Evolutionary conservation across 2,113 vertebrate species (phyloP).

Genomic region (Aegithalos caudatus): DNA sequence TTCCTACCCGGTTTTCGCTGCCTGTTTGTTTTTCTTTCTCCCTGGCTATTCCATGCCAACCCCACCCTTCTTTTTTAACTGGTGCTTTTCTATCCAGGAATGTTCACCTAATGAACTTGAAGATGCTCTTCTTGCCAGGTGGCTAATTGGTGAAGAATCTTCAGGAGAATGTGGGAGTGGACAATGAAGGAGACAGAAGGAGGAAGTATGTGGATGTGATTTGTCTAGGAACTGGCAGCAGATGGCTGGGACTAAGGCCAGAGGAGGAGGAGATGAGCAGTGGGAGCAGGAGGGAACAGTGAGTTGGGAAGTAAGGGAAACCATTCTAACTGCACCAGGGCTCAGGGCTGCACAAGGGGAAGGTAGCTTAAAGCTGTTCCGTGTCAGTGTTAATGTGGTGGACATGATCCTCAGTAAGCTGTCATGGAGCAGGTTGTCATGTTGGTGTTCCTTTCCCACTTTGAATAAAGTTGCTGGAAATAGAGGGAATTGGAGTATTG

Average conservation of each 20-base stretch:
- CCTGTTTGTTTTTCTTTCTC: not conserved
- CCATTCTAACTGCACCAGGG: fast-evolving
- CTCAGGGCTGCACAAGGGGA: not conserved
- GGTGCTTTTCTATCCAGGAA: conserved; percentile 19
- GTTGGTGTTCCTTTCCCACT: not conserved
- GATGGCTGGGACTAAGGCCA: not conserved
- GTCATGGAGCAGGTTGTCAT: not conserved
- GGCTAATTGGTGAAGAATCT: not conserved
- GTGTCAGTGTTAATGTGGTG: not conserved
- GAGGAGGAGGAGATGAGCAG: not conserved
- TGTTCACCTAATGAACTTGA: conserved; percentile 39
- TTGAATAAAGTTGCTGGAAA: not conserved
- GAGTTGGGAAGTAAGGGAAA: not conserved
- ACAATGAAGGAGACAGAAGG: not conserved
- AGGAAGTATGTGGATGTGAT: not conserved
- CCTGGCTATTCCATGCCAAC: not conserved
- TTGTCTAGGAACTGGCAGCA: not conserved
- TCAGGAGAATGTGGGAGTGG: not conserved
- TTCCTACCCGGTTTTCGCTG: not conserved
- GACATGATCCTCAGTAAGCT: not conserved
- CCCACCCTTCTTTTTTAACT: not conserved
- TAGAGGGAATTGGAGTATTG: not conserved
- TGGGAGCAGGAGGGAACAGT: not conserved
- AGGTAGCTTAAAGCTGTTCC: not conserved
- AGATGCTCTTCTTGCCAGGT: not conserved